phyloP scores from a whole-genome alignment of 2,797 vertebrate genomes.

The Glossophaga mutica region DNA sequence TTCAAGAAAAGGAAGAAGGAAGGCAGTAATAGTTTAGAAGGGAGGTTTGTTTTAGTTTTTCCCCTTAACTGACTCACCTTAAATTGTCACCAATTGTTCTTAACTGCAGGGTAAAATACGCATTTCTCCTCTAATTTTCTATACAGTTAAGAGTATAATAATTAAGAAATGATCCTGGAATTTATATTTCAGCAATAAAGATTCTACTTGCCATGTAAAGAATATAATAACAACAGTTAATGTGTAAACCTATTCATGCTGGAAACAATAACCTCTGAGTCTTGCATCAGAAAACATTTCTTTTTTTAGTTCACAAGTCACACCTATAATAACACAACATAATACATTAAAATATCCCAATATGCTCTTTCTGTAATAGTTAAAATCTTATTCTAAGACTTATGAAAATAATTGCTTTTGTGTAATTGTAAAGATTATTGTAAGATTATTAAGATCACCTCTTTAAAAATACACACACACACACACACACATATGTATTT shows the following conservation, averaged over 20 bases:
- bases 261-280: constrained; percentile 66
- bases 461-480: constrained; percentile 30
- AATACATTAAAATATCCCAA: constrained; percentile 68
- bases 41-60: constrained; percentile 79
- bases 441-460: constrained; percentile 73
- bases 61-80: constrained; percentile 42
- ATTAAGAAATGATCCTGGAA: constrained; percentile 76
- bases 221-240: constrained; percentile 13
- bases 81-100: constrained; percentile 71
- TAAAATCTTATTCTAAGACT: constrained; percentile 77
- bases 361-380: constrained; percentile 69
- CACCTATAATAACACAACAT: constrained; percentile 76
- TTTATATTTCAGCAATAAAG: constrained; percentile 72
- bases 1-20: constrained; percentile 79
- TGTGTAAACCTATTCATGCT: constrained; percentile 69
- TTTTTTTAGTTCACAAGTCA: constrained; percentile 75
- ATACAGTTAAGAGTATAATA: constrained; percentile 63
- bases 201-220: constrained; percentile 60
- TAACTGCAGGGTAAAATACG: constrained; percentile 62
- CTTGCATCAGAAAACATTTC: constrained; percentile 68
- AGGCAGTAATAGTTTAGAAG: constrained; percentile 76
- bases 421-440: constrained; percentile 80
- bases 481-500: not conserved
- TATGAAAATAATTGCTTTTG: constrained; percentile 81
- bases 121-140: constrained; percentile 72